Conservation (phyloP, 2,888 invertebrate genomes). For the Netelia melanura region DNA sequence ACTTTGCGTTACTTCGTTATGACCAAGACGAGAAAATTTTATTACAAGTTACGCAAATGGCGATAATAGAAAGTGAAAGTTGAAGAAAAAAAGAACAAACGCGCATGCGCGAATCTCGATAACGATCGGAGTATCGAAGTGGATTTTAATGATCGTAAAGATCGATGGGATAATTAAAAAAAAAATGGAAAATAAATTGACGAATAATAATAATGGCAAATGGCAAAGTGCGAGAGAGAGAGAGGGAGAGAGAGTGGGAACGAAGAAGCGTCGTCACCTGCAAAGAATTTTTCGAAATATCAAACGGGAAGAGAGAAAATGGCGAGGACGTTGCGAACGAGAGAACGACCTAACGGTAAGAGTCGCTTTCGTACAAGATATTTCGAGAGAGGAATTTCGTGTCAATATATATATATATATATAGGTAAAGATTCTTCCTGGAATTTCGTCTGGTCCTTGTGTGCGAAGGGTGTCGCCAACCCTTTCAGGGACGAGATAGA, state of each 20-base stretch:
- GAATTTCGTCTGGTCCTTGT: conserved; percentile 21
- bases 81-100: background rate
- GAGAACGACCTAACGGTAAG: conserved; percentile 52
- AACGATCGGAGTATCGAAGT: background rate
- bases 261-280: background rate
- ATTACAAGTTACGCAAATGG: background rate
- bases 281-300: too few species aligned
- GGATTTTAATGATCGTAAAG: background rate
- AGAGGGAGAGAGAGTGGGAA: conserved; percentile 41
- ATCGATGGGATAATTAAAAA: conserved; percentile 19
- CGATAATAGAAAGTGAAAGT: background rate
- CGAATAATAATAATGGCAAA: conserved; percentile 21
- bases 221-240: conserved; percentile 8
- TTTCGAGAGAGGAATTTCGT: too few species aligned
- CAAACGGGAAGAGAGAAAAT: background rate
- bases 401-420: too few species aligned
- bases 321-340: background rate
- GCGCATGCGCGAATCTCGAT: background rate
- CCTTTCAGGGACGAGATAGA: background rate
- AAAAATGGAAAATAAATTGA: conserved; percentile 12
- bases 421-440: background rate
- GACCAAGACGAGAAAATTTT: background rate
- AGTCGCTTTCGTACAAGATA: background rate
- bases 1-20: conserved; percentile 30
- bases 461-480: conserved; percentile 30